Conservation (phyloP, 2,888 invertebrate species). For the Cloeon dipterum region DNA sequence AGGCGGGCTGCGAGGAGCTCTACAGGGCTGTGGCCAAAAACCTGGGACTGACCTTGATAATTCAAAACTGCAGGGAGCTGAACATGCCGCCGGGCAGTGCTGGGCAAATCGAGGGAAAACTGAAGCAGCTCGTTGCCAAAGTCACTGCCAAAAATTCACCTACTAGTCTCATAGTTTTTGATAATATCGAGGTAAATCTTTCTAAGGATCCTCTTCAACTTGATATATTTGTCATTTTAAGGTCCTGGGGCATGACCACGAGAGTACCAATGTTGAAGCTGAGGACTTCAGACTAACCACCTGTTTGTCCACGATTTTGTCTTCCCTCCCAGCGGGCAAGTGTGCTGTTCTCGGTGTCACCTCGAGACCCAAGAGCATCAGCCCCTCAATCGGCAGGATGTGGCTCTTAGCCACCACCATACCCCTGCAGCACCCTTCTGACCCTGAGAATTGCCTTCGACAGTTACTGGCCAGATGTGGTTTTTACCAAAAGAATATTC, state of each 20-base stretch:
- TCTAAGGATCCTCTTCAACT: no score
- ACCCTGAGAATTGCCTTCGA: neutral
- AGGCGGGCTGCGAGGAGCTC: neutral
- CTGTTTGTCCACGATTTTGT: neutral
- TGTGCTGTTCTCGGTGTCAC: neutral
- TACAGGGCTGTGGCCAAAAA: neutral
- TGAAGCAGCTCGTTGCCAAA: neutral
- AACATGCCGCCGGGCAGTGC: neutral
- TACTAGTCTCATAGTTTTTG: neutral
- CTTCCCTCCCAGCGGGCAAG: neutral
- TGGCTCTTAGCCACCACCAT: neutral
- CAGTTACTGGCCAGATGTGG: neutral
- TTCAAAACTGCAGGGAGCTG: neutral
- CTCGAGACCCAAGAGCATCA: neutral
- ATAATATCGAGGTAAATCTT: neutral
- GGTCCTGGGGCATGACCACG: neutral
- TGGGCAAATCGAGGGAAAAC: neutral
- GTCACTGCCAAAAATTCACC: neutral
- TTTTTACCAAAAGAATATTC: neutral
- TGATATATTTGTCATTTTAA: no score
- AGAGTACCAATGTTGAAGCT: neutral
- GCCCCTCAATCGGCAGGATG: neutral
- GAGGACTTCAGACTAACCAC: neutral
- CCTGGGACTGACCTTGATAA: neutral
- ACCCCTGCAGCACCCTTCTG: neutral